Base-by-base conservation (phyloP, 2,797 vertebrate species). In the Champsocephalus esox region DNA sequence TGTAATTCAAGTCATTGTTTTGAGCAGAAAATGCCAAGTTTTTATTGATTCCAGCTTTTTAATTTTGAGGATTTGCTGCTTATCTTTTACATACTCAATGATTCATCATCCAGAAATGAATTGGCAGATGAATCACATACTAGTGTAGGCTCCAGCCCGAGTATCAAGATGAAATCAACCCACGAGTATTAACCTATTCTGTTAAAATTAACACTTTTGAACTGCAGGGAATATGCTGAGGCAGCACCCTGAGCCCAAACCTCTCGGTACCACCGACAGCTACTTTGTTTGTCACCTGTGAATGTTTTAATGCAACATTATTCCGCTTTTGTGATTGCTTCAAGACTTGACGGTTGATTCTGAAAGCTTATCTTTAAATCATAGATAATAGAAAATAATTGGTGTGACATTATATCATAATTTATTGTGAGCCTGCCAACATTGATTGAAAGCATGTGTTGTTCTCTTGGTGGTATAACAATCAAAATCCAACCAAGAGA, bases 291-390 rank as follows among this genome's bases (percentile, higher is more conserved):
- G 79, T 46, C 32, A 44, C 43, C 32, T 71, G n/a, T 59, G 4
- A 54, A 21, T 73, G 14, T 81, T 70, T 58, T 63, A 45, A 28
- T 77, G 43, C 2, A 41, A 60, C 2, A n/a, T 1, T 55, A 38
- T 71, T 80, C 38, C 10, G 4, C 48, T 59, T 12, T 62, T 50
- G 21, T 60, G 21, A 3, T 14, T 48, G 50, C 62, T 44, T 19
- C 21, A 77, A 24, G 70, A 16, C 10, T 11, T 32, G 12, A 32
- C 45, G 32, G 52, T 19, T 79, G 51, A 75, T 44, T 44, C n/a
- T 66, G 48, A 52, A 66, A 13, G 71, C 66, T 87, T 87, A 55
- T 81, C 28, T 28, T 28, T 28, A 28, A 28, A 5, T 28, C 4
- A 28, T 28, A 28, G 28, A 28, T 28, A 28, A 28, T 28, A 28